Evolutionary conservation across 2,113 vertebrate genomes (phyloP).

Genomic region (Oreochromis tanganicae): DNA sequence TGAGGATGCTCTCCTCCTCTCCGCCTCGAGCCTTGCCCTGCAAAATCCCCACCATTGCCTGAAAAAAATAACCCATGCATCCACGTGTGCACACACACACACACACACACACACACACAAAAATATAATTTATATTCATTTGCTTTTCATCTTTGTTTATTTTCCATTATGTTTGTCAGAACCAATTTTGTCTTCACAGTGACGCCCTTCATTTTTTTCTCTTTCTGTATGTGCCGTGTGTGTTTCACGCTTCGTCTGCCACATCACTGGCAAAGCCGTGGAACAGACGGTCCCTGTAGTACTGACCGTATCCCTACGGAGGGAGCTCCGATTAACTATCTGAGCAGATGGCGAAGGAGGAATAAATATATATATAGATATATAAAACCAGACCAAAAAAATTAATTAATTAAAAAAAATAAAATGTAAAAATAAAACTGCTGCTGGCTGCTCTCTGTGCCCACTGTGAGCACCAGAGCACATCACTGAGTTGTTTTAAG

Average conservation of each 20-base stretch:
- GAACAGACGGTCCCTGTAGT: constrained; percentile 56
- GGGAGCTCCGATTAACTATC: constrained; percentile 31
- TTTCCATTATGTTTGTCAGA: background rate
- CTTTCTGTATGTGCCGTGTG: background rate
- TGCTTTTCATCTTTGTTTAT: background rate
- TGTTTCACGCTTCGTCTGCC: constrained; percentile 55
- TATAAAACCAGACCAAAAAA: background rate
- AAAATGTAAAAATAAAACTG: constrained; percentile 30
- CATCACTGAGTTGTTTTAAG: constrained; percentile 15
- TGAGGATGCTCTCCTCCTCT: constrained; percentile 87
- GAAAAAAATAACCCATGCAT: background rate
- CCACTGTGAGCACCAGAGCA: constrained; percentile 40
- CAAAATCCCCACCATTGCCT: constrained; percentile 98
- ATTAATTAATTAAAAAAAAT: background rate
- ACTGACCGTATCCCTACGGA: constrained; percentile 41
- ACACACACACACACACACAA: background rate
- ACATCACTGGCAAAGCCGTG: constrained; percentile 20
- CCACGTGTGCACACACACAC: background rate
- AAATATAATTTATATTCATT: background rate
- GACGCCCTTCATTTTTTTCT: background rate
- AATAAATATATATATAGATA: background rate
- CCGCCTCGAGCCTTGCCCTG: constrained; percentile 88
- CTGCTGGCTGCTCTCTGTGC: background rate
- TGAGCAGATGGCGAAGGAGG: constrained; percentile 61
- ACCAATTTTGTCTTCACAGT: background rate